Evolutionary conservation across 1,140 invertebrate genomes (phyloP), one percentile per base, ranked within the genome.

Genomic region (Thereuonema tuberculata): DNA sequence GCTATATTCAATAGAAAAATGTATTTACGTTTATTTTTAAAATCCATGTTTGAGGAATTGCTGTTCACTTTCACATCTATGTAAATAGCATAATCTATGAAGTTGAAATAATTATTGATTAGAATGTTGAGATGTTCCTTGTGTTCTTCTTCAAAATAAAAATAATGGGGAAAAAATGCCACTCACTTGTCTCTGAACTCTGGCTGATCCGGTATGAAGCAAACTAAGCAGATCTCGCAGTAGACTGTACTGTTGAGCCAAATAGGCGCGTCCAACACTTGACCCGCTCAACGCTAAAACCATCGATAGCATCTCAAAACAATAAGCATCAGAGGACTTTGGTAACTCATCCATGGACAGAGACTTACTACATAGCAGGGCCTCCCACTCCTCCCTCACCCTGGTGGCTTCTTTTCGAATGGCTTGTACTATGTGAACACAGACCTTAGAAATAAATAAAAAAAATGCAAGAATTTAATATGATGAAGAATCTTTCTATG

Each of bases 291-390:
- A 72, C 0, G 94, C 93, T 61, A 95, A 71, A 20, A 82, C 93
- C 74, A 97, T 89, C 1, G 90, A 95, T 5, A 98, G 74, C 88
- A 98, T 93, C 77, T 98, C 93, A 72, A 98, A 98, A 75, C 93
- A 97, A 70, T 96, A 97, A 9, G 89, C 91, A 75, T 97, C 93
- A 1, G 84, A 74, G 17, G 73, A 69, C 63, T 71, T 75, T 58
- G 67, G 69, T 56, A 73, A 66, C 58, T 70, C 68, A 64, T 67
- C 69, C 17, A 65, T 64, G 20, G 69, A 68, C 5, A 63, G 64
- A 54, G 66, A 62, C 58, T 70, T 63, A 60, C 69, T 64, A 28
- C 64, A 64, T 48, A 76, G 65, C 24, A 67, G 63, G 20, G 69
- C 74, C 69, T 94, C 90, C 90, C 92, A 96, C 68, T 93, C 89